These are phyloP conservation scores for Eleutherodactylus coqui DNA, from an alignment of 2,797 vertebrate genomes.

Conservation along the genomic window DNA sequence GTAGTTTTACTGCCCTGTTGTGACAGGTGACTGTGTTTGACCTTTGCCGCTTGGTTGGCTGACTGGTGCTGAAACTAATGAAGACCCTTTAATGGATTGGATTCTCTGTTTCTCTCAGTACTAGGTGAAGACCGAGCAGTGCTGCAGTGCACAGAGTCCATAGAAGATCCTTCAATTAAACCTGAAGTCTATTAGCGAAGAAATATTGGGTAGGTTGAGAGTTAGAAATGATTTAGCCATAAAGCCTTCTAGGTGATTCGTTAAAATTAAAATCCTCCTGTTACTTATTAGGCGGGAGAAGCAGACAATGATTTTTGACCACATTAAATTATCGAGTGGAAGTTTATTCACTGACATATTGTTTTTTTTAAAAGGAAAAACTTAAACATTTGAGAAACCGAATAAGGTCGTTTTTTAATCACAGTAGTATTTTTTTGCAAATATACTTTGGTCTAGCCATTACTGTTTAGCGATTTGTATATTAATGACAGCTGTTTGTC, in stretches of 20 bases:
- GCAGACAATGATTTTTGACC: slow-evolving; percentile 44
- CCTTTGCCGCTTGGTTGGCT: slow-evolving; percentile 80
- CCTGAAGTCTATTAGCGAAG: slow-evolving; percentile 80
- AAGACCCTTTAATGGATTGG: slow-evolving; percentile 80
- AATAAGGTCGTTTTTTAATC: not conserved
- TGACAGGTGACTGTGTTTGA: slow-evolving; percentile 82
- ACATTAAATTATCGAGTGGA: slow-evolving; percentile 13
- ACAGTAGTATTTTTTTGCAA: not conserved
- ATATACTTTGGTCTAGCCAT: not conserved
- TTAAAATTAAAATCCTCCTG: slow-evolving; percentile 65
- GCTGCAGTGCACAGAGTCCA: slow-evolving; percentile 77
- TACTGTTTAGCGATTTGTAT: not conserved
- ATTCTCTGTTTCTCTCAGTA: slow-evolving; percentile 73
- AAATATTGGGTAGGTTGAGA: slow-evolving; percentile 79
- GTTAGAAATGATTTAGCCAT: slow-evolving; percentile 77
- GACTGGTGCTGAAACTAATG: slow-evolving; percentile 80
- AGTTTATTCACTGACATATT: slow-evolving; percentile 32
- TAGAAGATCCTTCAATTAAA: slow-evolving; percentile 81
- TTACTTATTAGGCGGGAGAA: slow-evolving; percentile 57
- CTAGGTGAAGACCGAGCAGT: slow-evolving; percentile 76
- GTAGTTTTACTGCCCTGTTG: slow-evolving; percentile 81
- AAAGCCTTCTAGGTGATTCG: slow-evolving; percentile 70
- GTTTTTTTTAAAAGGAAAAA: slow-evolving; percentile 17
- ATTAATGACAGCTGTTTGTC: not conserved
- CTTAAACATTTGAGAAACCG: not conserved